A percentile compares a stretch with the other conserved stretches of the same genome.
These are phyloP conservation scores for Megalonaias nervosa DNA, from an alignment of 1,140 invertebrate species.

Conservation along the genomic window DNA sequence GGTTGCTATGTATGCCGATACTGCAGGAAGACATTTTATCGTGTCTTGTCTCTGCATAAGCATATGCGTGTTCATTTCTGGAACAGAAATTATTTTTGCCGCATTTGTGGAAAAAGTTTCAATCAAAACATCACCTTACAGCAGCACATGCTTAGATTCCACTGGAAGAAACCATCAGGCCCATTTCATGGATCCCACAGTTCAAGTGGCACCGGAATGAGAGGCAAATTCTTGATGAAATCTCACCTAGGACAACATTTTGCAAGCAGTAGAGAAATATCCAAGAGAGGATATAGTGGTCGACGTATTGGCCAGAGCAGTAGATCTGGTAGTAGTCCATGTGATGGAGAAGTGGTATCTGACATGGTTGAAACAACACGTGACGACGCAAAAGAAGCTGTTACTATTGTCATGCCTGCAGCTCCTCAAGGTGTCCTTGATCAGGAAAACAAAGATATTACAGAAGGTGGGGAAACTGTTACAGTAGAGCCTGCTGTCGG, in stretches of 20 bases:
- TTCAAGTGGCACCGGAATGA: no score
- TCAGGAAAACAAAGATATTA: conserved; percentile 18
- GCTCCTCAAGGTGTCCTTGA: conserved; percentile 36
- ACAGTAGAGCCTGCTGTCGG: conserved; percentile 31
- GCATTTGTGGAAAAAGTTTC: conserved; percentile 73
- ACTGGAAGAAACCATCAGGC: conserved; percentile 15
- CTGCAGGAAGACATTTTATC: conserved; percentile 98
- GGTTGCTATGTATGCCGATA: conserved; percentile 83
- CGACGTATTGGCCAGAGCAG: no score
- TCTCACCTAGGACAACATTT: no score
- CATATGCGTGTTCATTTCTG: conserved; percentile 97
- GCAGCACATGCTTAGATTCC: conserved; percentile 66
- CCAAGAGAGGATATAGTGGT: no score
- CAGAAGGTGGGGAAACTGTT: conserved; percentile 23
- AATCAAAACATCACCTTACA: conserved; percentile 71
- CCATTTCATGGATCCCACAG: no score
- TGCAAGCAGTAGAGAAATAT: no score
- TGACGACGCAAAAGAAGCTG: conserved; percentile 25
- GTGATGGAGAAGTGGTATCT: no score
- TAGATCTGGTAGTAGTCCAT: no score
- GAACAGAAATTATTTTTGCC: conserved; percentile 91
- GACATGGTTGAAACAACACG: no score
- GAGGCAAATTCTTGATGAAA: no score
- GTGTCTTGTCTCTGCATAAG: conserved; percentile 97
- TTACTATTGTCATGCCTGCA: conserved; percentile 64